Base-by-base conservation (phyloP, 2,888 invertebrate species). In the Blomia tropicalis region DNA sequence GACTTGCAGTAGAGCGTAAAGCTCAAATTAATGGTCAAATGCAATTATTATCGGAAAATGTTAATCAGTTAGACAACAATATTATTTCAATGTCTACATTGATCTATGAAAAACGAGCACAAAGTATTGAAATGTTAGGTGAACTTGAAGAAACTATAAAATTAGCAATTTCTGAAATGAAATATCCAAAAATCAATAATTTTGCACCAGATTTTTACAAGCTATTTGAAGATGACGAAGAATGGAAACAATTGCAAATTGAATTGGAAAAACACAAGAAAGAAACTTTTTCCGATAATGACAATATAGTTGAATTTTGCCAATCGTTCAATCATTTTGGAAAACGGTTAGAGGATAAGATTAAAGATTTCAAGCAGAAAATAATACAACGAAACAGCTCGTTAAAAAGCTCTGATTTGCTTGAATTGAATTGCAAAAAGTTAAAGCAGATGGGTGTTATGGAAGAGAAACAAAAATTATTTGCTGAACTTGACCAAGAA, bases 371-470 rank as follows among this genome's bases (percentile, higher is more conserved):
- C 27, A 47, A 47, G 22, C 51, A 47, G 5, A 22, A 27, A 22
- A 11, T 47, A 27, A 11, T 47, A 27, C 22, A 47, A n/a, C 51
- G n/a, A 22, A 7, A 11, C 7, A 47, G 51, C 22, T 22, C 51
- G 23, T 47, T 47, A 14, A 19, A 47, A 27, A n/a, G 51, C 11
- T 25, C 51, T 11, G 51, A 7, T 27, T 47, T n/a, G 14, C 7
- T 47, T 47, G 51, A 47, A n/a, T 22, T 47, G 22, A 47, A 11
- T n/a, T 47, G 51, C 51, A 27, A 47, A n/a, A 22, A 27, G 51
- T n/a, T 11, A 27, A 19, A 47, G 51, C 22, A 11, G 22, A 7
- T 27, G 23, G 23, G 11, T 11, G 22, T 14, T 11, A 11, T 47
- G 51, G 51, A 47, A n/a, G n/a, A 22, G 22, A 27, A 47, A 14